Evolutionary conservation across 2,113 vertebrate genomes (phyloP).

Genomic region (Puffinus mauretanicus): DNA sequence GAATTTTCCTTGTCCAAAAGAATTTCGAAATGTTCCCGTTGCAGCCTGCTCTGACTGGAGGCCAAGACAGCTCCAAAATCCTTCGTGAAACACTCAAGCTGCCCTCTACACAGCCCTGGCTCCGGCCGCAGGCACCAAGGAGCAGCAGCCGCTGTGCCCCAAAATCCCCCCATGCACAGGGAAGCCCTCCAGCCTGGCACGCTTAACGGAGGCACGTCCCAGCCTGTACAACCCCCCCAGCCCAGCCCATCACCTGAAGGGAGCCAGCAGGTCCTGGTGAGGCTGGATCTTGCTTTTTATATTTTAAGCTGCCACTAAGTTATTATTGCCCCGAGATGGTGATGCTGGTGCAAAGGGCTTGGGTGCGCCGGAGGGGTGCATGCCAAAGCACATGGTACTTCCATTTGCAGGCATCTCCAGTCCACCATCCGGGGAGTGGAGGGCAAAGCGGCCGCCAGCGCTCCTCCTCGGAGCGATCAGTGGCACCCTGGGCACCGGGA

Average conservation of each 20-base stretch:
- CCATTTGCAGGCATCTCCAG: not conserved
- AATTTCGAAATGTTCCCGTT: conserved; percentile 62
- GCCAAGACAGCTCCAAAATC: conserved; percentile 33
- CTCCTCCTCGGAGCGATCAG: rapidly evolving
- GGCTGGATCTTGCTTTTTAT: not conserved
- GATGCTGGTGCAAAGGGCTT: not conserved
- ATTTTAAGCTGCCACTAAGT: not conserved
- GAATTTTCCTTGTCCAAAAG: conserved; percentile 61
- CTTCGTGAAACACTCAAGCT: not conserved
- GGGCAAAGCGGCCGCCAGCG: not conserved
- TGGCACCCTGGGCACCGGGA: rapidly evolving
- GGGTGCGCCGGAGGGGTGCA: no score
- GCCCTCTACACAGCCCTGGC: not conserved
- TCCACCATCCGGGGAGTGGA: not conserved
- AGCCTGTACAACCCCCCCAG: not conserved
- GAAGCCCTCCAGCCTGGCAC: not conserved
- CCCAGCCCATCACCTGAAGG: not conserved
- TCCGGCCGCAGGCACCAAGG: rapidly evolving
- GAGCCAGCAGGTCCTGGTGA: not conserved
- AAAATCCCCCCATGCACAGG: not conserved
- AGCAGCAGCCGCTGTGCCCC: not conserved
- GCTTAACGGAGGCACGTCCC: not conserved
- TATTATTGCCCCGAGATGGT: not conserved
- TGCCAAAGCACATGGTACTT: not conserved
- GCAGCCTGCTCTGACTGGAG: conserved; percentile 41